Percentiles rank a stretch among this genome's conserved stretches.
phyloP scores from a whole-genome alignment of 1,140 invertebrate genomes.

The Diachasmimorpha longicaudata region DNA sequence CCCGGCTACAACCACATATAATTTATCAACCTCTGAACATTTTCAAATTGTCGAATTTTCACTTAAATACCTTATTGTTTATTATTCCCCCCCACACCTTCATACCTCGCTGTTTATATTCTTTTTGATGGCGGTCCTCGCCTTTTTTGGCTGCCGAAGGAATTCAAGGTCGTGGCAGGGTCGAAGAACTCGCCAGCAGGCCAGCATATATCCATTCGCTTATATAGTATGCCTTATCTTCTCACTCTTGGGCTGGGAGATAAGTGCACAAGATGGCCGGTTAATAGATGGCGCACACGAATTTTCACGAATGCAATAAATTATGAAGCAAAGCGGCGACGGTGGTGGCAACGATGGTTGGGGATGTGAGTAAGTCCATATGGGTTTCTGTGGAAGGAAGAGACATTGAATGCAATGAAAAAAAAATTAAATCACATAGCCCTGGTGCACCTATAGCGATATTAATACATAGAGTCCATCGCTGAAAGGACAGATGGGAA shows the following conservation, averaged over 20 bases:
- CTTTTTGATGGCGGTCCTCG: slow-evolving; percentile 4
- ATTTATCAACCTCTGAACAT: too few relatives aligned
- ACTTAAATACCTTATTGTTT: background rate
- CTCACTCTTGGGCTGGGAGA: slow-evolving; percentile 2
- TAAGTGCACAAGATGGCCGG: slow-evolving; percentile 25
- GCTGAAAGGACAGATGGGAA: too few relatives aligned
- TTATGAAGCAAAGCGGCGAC: slow-evolving; percentile 35
- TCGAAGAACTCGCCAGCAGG: slow-evolving; percentile 11
- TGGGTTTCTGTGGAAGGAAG: slow-evolving; percentile 11
- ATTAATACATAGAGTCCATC: too few relatives aligned
- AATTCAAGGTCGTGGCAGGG: slow-evolving; percentile 26
- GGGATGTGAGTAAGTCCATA: background rate
- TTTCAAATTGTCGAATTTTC: background rate
- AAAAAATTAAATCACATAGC: slow-evolving; percentile 5
- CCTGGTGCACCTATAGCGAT: background rate
- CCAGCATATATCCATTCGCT: slow-evolving; percentile 10
- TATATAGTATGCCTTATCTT: slow-evolving; percentile 22
- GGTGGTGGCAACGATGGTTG: background rate
- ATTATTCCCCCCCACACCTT: background rate
- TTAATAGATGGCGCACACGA: slow-evolving; percentile 46
- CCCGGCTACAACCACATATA: too few relatives aligned
- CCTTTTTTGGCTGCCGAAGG: slow-evolving; percentile 12
- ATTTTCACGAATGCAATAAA: slow-evolving; percentile 53
- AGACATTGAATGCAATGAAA: background rate
- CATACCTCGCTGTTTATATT: background rate